Evolutionary conservation across 2,113 vertebrate species (phyloP), one percentile per base, ranked within the genome.

Genomic region (rabbit (Oryctolagus cuniculus)): DNA sequence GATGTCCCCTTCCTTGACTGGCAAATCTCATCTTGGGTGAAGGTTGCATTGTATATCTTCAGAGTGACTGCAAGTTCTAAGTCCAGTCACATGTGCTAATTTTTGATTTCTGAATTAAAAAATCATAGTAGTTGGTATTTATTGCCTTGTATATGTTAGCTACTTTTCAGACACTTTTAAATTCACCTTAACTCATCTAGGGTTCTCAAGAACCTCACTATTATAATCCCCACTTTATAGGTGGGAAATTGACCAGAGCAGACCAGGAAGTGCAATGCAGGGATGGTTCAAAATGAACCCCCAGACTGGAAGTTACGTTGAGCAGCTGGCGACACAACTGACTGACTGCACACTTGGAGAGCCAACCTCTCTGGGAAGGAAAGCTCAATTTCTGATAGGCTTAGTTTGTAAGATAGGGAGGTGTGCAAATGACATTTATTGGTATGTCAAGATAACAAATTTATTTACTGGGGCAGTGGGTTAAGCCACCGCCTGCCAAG

Each of bases 81-180:
- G 16, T 79, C 53, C 49, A 5, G 80, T 6, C 3, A 36, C 19
- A n/a, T 34, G 29, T 58, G 85, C 22, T 51, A 3, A 92, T 78
- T 82, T 58, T 75, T 66, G 11, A 15, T 61, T 95, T 90, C 72
- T 74, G 63, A 70, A 74, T 66, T 88, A 27, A 75, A 87, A 93
- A 75, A 19, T 66, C 66, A 49, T 55, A 63, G 73, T 69, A 27
- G 27, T 63, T 69, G 53, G 8, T 63, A 88, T 70, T 70, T 69
- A 87, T 29, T 84, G 25, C 31, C 67, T 49, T 69, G 78, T 84
- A 27, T 36, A 29, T 15, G 1, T 67, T 85, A 70, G 25, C 58
- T 1, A 31, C 29, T 75, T 3, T 88, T 67, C 25, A 79, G 72
- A 2, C 27, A 6, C 29, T 61, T 73, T 86, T 84, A 66, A 10